Evolutionary conservation across 2,113 vertebrate genomes (phyloP).

Genomic region (Gymnorhina tibicen): DNA sequence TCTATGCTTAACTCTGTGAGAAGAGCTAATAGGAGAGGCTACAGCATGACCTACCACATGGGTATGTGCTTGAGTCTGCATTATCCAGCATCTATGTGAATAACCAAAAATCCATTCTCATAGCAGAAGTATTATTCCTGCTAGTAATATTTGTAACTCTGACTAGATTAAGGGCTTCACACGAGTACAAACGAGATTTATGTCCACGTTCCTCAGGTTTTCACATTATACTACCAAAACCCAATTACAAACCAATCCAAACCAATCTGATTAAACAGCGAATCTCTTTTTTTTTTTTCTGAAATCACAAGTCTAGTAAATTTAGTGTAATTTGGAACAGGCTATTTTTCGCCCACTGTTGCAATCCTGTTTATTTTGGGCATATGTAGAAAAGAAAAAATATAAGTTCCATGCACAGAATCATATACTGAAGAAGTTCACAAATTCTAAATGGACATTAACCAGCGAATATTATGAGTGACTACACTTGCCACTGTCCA

Average conservation of each 20-base stretch:
- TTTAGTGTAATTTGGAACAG: neutral
- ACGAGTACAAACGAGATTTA: neutral
- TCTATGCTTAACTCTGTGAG: neutral
- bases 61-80: neutral
- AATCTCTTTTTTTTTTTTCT: neutral
- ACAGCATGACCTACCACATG: neutral
- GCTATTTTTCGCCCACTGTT: neutral
- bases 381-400: neutral
- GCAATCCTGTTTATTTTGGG: neutral
- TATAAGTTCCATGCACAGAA: neutral
- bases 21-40: neutral
- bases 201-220: neutral
- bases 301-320: neutral
- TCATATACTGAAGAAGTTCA: neutral
- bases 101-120: neutral
- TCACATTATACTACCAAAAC: neutral
- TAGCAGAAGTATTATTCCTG: neutral
- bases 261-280: neutral
- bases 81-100: neutral
- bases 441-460: neutral
- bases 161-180: neutral
- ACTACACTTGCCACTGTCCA: neutral
- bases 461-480: neutral
- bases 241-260: neutral
- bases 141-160: neutral